These are phyloP conservation scores for Chelonia mydas DNA, from an alignment of 2,797 vertebrate genomes.

Conservation along the genomic window DNA sequence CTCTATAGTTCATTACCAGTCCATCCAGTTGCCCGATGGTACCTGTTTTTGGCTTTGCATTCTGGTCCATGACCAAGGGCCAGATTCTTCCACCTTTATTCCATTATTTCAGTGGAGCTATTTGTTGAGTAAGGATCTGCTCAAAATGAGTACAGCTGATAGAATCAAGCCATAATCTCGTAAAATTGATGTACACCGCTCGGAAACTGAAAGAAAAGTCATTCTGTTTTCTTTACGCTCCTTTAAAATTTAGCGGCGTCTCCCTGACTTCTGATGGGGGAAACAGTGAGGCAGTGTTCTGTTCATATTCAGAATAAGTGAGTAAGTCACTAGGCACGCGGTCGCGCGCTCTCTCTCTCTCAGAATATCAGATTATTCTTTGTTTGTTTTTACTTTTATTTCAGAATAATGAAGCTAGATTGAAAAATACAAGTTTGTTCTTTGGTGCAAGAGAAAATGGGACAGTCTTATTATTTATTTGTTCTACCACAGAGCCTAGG, in stretches of 20 bases:
- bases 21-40: background rate
- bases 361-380: background rate
- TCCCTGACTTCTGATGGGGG: background rate
- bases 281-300: accelerated
- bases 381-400: background rate
- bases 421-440: accelerated
- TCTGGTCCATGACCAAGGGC: background rate
- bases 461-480: background rate
- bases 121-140: background rate
- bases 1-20: background rate
- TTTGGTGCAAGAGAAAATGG: background rate
- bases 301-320: background rate
- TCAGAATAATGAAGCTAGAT: background rate
- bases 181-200: background rate
- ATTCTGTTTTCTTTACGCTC: background rate
- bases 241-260: background rate
- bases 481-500: background rate
- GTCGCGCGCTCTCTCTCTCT: too few species aligned
- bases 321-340: background rate
- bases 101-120: background rate
- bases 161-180: background rate
- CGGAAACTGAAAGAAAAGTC: background rate
- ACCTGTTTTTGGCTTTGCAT: background rate
- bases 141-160: background rate
- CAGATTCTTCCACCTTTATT: background rate